Evolutionary conservation across 2,113 vertebrate genomes (phyloP).

Genomic region (Microcebus ravelobensis): DNA sequence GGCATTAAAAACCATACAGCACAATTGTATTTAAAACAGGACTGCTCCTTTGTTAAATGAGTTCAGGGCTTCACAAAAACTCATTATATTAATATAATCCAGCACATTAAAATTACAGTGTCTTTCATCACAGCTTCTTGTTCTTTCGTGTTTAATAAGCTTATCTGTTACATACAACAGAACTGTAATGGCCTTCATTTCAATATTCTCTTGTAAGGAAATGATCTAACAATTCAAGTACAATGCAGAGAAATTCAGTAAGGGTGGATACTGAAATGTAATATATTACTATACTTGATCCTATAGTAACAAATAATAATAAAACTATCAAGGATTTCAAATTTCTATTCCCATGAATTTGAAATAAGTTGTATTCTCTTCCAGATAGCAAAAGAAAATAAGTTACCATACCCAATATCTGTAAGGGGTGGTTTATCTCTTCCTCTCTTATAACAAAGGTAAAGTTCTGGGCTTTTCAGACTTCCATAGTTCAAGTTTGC

Average conservation of each 20-base stretch:
- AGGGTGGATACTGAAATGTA: background rate
- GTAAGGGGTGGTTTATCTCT: slow-evolving; percentile 94
- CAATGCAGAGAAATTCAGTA: slow-evolving; percentile 39
- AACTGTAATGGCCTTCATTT: slow-evolving; percentile 7
- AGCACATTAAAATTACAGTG: background rate
- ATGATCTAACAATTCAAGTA: slow-evolving; percentile 17
- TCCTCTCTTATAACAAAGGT: slow-evolving; percentile 95
- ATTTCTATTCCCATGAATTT: slow-evolving; percentile 21
- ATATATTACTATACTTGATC: background rate
- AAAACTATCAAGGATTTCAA: slow-evolving; percentile 45
- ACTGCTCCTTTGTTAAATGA: slow-evolving; percentile 1
- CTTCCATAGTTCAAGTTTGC: slow-evolving; percentile 99
- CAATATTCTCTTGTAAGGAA: slow-evolving; percentile 51
- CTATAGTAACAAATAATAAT: slow-evolving; percentile 51
- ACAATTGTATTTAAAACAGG: background rate
- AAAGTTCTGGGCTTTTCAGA: slow-evolving; percentile 97
- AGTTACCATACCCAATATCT: slow-evolving; percentile 92
- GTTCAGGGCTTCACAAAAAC: background rate
- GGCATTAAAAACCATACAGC: background rate
- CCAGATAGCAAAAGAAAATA: slow-evolving; percentile 43
- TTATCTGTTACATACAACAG: slow-evolving; percentile 25
- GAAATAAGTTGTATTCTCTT: slow-evolving; percentile 33
- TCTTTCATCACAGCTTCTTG: background rate
- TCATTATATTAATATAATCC: background rate
- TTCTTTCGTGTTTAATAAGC: slow-evolving; percentile 34